These are phyloP conservation scores for Puffinus mauretanicus DNA, from an alignment of 2,113 vertebrate species.

Conservation along the genomic window DNA sequence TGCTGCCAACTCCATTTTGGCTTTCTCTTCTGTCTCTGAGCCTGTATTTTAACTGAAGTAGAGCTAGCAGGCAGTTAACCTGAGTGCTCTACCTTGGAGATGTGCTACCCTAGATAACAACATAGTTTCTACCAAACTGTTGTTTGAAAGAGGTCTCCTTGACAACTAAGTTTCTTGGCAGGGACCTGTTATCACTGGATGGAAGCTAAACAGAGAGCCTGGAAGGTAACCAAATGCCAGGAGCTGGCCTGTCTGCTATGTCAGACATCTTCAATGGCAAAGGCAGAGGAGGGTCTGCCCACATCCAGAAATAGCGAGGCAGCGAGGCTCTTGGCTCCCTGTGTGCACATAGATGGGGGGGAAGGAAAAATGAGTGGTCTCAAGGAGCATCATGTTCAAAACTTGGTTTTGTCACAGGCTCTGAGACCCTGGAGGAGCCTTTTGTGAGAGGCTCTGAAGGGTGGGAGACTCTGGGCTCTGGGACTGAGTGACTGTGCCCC, in stretches of 20 bases:
- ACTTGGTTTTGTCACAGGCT: background rate
- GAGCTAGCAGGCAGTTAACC: slow-evolving; percentile 25
- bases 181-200: background rate
- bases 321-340: background rate
- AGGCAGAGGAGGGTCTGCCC: background rate
- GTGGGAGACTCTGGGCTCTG: background rate
- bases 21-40: background rate
- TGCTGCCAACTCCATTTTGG: slow-evolving; percentile 7
- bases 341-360: background rate
- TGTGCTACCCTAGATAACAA: slow-evolving; percentile 1
- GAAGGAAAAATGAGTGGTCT: background rate
- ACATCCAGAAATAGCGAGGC: background rate
- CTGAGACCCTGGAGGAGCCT: background rate
- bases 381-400: background rate
- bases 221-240: slow-evolving; percentile 16
- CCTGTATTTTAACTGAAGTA: background rate
- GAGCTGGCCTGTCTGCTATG: slow-evolving; percentile 35
- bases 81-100: background rate
- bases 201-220: background rate
- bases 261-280: slow-evolving; percentile 10
- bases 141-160: slow-evolving; percentile 20
- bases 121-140: background rate
- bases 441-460: background rate
- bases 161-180: slow-evolving; percentile 39
- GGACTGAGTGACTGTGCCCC: background rate